A percentile compares a stretch with the other conserved stretches of the same genome.
Evolutionary conservation across 2,113 vertebrate genomes (phyloP).

Genomic region (Perognathus longimembris): DNA sequence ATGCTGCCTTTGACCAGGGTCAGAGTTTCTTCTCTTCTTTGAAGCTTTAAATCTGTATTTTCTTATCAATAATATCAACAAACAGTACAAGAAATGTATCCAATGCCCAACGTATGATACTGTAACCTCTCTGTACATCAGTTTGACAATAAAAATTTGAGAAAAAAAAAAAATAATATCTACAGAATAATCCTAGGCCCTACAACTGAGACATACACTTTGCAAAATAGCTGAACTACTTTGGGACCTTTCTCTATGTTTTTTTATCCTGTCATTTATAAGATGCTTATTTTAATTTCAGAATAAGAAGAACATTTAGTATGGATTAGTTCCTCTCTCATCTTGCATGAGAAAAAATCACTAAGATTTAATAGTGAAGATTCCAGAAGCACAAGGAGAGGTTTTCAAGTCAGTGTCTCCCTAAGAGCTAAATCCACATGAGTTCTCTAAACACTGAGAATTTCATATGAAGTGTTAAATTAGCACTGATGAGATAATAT

Average conservation of each 20-base stretch:
- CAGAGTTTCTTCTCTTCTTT: not conserved
- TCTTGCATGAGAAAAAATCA: slow-evolving; percentile 39
- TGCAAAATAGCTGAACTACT: not conserved
- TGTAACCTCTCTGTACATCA: no score
- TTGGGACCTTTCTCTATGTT: not conserved
- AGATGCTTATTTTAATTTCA: slow-evolving; percentile 17
- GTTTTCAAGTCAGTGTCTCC: not conserved
- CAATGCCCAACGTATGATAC: no score
- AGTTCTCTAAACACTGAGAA: not conserved
- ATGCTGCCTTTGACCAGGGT: not conserved
- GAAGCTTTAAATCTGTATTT: not conserved
- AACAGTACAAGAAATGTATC: no score
- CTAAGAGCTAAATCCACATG: not conserved
- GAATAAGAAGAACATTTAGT: not conserved
- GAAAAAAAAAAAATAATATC: not conserved
- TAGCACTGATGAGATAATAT: not conserved
- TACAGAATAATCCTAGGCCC: not conserved
- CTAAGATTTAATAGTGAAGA: not conserved
- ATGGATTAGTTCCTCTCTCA: not conserved
- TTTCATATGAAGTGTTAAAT: not conserved
- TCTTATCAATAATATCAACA: no score
- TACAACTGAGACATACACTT: not conserved
- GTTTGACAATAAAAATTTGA: no score
- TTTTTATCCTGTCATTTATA: not conserved
- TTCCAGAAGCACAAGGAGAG: not conserved